These are phyloP conservation scores for Microtus montanus DNA, from an alignment of 2,113 vertebrate species.

Conservation along the genomic window DNA sequence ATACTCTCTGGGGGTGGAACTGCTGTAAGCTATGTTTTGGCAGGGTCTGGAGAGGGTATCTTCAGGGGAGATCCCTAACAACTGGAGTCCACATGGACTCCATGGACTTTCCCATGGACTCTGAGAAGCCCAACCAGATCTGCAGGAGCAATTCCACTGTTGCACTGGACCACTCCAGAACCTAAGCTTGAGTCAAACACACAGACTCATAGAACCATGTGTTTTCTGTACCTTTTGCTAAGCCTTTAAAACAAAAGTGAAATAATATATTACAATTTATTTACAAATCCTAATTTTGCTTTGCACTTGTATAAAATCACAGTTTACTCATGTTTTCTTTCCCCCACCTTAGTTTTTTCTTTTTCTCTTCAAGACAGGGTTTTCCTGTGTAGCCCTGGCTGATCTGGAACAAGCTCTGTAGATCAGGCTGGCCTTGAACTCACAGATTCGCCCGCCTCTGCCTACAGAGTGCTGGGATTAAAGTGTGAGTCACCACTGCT, in stretches of 20 bases:
- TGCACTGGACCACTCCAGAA: neutral
- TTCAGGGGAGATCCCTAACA: too few relatives aligned
- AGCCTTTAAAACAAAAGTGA: neutral
- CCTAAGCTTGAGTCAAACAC: neutral
- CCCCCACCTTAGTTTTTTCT: too few relatives aligned
- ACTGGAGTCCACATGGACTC: neutral
- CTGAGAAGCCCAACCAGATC: neutral
- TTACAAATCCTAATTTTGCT: neutral
- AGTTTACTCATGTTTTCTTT: slow-evolving; percentile 22
- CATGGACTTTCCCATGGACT: neutral
- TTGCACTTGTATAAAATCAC: slow-evolving; percentile 32
- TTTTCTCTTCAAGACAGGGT: too few relatives aligned
- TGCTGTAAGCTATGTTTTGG: too few relatives aligned
- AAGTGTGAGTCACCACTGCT: too few relatives aligned
- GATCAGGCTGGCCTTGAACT: too few relatives aligned
- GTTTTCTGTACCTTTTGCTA: neutral
- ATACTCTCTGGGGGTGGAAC: too few relatives aligned
- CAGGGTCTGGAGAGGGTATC: too few relatives aligned
- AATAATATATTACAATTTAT: slow-evolving; percentile 40
- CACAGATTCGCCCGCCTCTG: too few relatives aligned
- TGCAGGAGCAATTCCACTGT: neutral
- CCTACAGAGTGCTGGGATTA: too few relatives aligned
- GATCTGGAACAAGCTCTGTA: too few relatives aligned
- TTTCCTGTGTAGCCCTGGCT: too few relatives aligned
- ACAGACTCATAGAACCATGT: neutral